Evolutionary conservation across 2,888 invertebrate genomes (phyloP), one percentile per base, ranked within the genome.

Genomic region (Deilephila elpenor): DNA sequence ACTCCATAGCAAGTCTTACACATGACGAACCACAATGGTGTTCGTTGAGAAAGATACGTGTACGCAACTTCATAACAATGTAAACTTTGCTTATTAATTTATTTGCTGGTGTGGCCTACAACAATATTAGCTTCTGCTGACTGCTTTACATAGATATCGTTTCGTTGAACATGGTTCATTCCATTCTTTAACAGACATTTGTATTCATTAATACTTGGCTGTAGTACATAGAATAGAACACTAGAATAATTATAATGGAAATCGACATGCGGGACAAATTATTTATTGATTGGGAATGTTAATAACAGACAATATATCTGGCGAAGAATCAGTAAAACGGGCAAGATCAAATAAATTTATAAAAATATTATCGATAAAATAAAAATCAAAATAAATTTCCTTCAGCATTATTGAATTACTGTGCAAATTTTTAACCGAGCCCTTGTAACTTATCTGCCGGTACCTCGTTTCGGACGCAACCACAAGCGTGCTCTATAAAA

Each of bases 401-500:
- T 8, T 8, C 37, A 37, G 8, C 34, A 37, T 37, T 37, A 37
- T 19, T 19, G 0, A 53, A 19, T 19, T 19, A 53, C 5, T 37
- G 37, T 3, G 53, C 56, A n/a, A 44, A 44, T 14, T 44, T 44
- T 44, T 3, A 44, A 11, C 44, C 3, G 44, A 44, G 2, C 44
- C 11, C 44, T 37, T 44, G 37, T 64, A 44, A 64, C 44, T 64
- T 51, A 17, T 67, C 3, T 17, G 5, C 20, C 5, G 51, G 25
- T 5, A 51, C 67, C 14, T 25, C 4, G 4, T 67, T 44, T 67
- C 1, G 14, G 51, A 67, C 44, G 14, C 34, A 44, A 62, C 25
- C 67, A 51, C 44, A 67, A 44, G 64, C 56, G 53, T 17, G 56
- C 64, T 67, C 44, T 20, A 67, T 67, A 67, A 51, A 62, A 51